phyloP scores from a whole-genome alignment of 1,140 invertebrate species.

The Rhopalosiphum maidis region DNA sequence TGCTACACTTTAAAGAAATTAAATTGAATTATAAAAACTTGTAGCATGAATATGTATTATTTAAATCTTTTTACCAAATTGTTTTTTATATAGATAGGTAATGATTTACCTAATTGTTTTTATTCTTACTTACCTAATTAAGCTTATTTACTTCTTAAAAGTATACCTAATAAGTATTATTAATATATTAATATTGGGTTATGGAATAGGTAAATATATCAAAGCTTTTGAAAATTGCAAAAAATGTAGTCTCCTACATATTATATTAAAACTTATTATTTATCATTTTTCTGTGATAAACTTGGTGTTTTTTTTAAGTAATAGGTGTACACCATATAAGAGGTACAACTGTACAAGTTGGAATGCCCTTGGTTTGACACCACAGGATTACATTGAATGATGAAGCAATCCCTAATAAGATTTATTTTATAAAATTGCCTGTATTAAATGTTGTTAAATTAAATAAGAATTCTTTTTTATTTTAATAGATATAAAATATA shows the following conservation, averaged over 20 bases:
- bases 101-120: neutral
- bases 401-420: constrained; percentile 20
- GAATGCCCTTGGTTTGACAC: constrained; percentile 13
- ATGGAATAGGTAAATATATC: constrained; percentile 15
- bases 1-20: neutral
- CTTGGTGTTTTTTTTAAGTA: constrained; percentile 29
- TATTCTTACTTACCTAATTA: neutral
- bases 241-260: neutral
- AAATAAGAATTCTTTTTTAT: constrained; percentile 27
- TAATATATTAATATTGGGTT: constrained; percentile 11
- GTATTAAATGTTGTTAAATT: constrained; percentile 19
- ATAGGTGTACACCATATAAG: constrained; percentile 16
- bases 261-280: neutral
- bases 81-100: neutral
- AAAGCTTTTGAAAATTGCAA: neutral
- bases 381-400: neutral
- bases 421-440: constrained; percentile 5
- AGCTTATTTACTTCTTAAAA: neutral
- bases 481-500: neutral
- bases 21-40: neutral
- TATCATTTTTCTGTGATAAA: constrained; percentile 20
- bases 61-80: neutral
- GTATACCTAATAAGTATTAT: neutral
- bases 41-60: no score
- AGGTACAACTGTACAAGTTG: constrained; percentile 43